Conservation (phyloP, 2,113 vertebrate species). For the Jaculus jaculus region DNA sequence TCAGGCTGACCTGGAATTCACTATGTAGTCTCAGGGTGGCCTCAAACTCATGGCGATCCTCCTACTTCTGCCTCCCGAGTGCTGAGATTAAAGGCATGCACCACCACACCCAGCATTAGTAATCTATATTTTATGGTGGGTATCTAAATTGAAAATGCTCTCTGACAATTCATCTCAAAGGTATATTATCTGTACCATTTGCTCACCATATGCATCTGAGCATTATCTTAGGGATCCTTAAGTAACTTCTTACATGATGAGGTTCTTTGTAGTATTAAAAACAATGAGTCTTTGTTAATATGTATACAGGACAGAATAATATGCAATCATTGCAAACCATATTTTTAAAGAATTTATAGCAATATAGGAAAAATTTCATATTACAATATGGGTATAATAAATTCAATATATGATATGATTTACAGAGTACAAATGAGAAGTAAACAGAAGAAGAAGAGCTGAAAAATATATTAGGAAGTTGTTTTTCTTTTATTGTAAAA, state of each 20-base stretch:
- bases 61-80: too few relatives aligned
- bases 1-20: too few relatives aligned
- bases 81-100: too few relatives aligned
- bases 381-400: not conserved
- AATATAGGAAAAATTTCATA: not conserved
- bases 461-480: not conserved
- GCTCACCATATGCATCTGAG: too few relatives aligned
- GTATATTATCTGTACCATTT: too few relatives aligned
- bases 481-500: not conserved
- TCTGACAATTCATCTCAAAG: too few relatives aligned
- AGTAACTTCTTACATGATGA: not conserved
- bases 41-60: too few relatives aligned
- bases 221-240: not conserved
- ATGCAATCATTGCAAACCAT: not conserved
- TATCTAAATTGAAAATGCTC: not conserved
- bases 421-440: not conserved
- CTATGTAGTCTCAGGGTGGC: too few relatives aligned
- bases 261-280: not conserved
- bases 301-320: not conserved
- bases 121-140: not conserved
- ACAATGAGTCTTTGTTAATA: not conserved
- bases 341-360: not conserved
- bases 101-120: too few relatives aligned
- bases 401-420: not conserved
- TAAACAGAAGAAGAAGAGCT: not conserved